Evolutionary conservation across 2,113 vertebrate genomes (phyloP).

Genomic region (Micronycteris hirsuta): DNA sequence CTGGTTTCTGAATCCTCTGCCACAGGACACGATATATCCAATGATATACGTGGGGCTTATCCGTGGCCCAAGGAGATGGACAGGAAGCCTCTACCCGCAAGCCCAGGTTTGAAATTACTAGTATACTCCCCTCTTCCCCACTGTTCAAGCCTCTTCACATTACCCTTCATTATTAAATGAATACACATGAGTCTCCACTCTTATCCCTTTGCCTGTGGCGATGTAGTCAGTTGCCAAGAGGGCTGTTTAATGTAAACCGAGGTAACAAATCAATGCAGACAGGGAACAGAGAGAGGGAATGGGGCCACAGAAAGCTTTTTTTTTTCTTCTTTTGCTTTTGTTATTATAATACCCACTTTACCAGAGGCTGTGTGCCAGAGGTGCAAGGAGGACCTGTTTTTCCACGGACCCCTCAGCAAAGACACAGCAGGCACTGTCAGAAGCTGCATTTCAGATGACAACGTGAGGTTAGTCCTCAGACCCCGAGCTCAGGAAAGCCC

Average conservation of each 20-base stretch:
- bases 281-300: neutral
- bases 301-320: neutral
- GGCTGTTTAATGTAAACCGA: neutral
- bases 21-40: neutral
- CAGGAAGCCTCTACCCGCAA: neutral
- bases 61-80: neutral
- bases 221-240: neutral
- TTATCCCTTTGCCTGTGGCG: neutral
- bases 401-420: neutral
- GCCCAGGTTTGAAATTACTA: neutral
- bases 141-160: neutral
- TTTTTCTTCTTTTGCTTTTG: neutral
- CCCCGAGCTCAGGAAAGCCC: neutral
- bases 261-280: neutral
- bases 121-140: neutral
- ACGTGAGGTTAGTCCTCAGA: neutral
- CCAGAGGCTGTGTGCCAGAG: neutral
- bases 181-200: neutral
- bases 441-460: neutral
- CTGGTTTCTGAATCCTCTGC: constrained; percentile 10
- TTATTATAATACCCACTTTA: neutral
- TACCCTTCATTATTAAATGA: constrained; percentile 4
- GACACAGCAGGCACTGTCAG: too few relatives aligned
- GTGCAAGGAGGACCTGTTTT: too few relatives aligned
- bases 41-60: neutral